Evolutionary conservation across 2,113 vertebrate species (phyloP), one percentile per base, ranked within the genome.

Genomic region (Hippopotamus amphibius): DNA sequence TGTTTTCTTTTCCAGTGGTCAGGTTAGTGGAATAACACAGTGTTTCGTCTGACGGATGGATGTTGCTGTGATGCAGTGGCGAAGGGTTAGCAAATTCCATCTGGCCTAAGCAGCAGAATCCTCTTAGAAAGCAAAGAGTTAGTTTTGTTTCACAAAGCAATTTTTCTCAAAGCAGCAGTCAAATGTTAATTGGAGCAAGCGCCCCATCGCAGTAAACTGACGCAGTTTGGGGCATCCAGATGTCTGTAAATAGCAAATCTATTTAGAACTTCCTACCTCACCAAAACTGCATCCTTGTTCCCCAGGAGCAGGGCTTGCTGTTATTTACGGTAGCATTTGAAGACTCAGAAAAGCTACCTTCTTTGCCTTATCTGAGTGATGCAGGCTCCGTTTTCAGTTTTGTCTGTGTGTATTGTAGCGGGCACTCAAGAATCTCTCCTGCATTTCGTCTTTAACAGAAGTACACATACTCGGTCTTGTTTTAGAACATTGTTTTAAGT

Each of bases 231-330:
- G 65, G 43, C 93, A 59, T 77, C 69, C 11, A 65, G 91, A 57
- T 88, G 68, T 82, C 96, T 93, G 55, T 92, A 97, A 95, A 82
- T 95, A 98, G 96, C 69, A 88, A 16, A 81, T 90, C 96, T 95
- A n/a, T 93, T 93, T 87, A 87, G 61, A 80, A 72, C 72, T n/a
- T 46, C 26, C 53, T 79, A 14, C 41, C 57, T 87, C 79, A 83
- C 89, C 7, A 1, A 83, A 61, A 57, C 92, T 0, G 68, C 84
- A 68, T 85, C 69, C 82, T 88, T 37, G n/a, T n/a, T 97, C 55
- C 41, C 33, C 11, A 4, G 50, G 71, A 82, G 66, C 53, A 57
- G 72, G 13, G 30, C 43, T 53, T 6, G 21, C 79, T 48, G 55
- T 84, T 71, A 55, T 72, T 65, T 72, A 33, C 65, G 65, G 66